Base-by-base conservation (phyloP, 2,797 vertebrate species). In the Eutrigla gurnardus region DNA sequence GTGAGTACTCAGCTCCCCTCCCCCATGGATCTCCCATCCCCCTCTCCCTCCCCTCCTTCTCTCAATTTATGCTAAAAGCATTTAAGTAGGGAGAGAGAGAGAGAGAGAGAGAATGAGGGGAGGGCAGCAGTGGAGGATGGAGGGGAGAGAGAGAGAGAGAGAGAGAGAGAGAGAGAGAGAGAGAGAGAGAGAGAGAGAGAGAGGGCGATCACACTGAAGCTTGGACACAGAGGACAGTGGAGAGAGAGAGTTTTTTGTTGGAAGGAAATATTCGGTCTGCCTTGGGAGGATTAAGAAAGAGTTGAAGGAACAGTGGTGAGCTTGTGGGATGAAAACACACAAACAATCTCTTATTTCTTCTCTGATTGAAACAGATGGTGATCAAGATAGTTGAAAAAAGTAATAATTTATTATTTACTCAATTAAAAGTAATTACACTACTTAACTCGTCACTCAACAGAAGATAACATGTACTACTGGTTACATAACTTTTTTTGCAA, bases 31-130 rank as follows among this genome's bases (percentile, higher is more conserved):
- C 68, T 91, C 90, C 92, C 91, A 87, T 92, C 90, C 93, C 93
- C 92, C 91, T 86, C 79, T 80, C 82, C 77, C 91, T 86, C 90
- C 84, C 83, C 85, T 80, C 74, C 74, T 78, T 82, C 84, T 86
- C 85, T 88, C 90, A 89, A 88, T 93, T 93, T 94, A 94, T 94
- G 93, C 90, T 93, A 92, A 93, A 95, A 94, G 92, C 94, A 94
- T 94, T 94, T 94, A 94, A 93, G 93, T 90, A 91, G 84, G 79
- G 78, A 87, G 86, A 87, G 86, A 88, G 84, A 68, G 89, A 73
- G 67, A 75, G 65, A 58, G 60, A 81, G 39, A 72, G 62, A 77
- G 80, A 82, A 64, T 70, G 72, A 77, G 59, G 73, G 86, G 82
- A 88, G 87, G 85, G 82, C 65, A 86, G 63, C 53, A 80, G 70